Evolutionary conservation across 1,140 invertebrate species (phyloP).

Genomic region (Chionoecetes opilio): DNA sequence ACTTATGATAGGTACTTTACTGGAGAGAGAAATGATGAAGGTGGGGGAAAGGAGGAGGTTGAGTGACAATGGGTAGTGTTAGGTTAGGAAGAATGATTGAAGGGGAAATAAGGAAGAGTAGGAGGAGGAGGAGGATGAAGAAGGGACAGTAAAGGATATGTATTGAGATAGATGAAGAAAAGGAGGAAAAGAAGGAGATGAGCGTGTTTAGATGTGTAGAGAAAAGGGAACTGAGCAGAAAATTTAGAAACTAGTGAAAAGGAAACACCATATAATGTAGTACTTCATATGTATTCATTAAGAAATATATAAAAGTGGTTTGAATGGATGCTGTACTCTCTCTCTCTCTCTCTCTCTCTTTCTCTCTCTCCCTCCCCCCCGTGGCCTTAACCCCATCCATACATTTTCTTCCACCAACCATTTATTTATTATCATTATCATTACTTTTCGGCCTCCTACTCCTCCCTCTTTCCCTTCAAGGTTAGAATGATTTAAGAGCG

Average conservation of each 20-base stretch:
- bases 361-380: background rate
- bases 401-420: slow-evolving; percentile 17
- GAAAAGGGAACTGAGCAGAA: too few species aligned
- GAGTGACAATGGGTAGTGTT: background rate
- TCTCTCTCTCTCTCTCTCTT: slow-evolving; percentile 9
- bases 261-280: too few species aligned
- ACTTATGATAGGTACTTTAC: background rate
- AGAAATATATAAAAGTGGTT: too few species aligned
- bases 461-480: background rate
- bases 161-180: background rate
- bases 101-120: background rate
- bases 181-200: background rate
- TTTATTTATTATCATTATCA: slow-evolving; percentile 23
- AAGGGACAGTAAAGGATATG: background rate
- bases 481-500: slow-evolving; percentile 60
- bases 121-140: background rate
- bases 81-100: background rate
- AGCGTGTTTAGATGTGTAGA: too few species aligned
- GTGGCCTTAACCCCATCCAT: background rate
- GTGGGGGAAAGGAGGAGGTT: background rate
- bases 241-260: too few species aligned
- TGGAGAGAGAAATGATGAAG: background rate
- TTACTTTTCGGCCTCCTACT: background rate
- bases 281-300: too few species aligned
- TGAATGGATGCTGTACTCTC: too few species aligned